A percentile compares a stretch with the other conserved stretches of the same genome.
Evolutionary conservation across 2,113 vertebrate species (phyloP).

Genomic region (Caracal caracal): DNA sequence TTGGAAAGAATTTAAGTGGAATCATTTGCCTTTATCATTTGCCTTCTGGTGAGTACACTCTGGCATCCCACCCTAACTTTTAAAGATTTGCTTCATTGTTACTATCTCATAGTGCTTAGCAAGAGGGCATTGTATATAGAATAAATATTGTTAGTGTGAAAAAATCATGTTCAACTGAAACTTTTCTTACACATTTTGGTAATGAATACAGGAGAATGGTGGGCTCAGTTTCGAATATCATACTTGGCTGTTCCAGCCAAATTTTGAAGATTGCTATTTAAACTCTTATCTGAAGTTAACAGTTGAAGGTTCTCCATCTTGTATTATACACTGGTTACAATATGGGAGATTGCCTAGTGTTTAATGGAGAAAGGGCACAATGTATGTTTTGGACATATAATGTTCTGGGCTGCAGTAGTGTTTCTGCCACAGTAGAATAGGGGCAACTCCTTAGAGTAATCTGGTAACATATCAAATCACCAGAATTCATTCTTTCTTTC

Average conservation of each 20-base stretch:
- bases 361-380: neutral
- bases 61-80: neutral
- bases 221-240: neutral
- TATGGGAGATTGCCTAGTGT: neutral
- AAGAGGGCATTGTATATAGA: neutral
- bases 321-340: neutral
- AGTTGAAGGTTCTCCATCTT: neutral
- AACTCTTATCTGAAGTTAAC: neutral
- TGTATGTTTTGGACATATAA: neutral
- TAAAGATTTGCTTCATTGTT: conserved; percentile 27
- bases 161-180: neutral
- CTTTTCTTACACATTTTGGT: neutral
- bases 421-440: neutral
- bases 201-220: neutral
- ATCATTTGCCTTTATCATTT: neutral
- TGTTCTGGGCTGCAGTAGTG: neutral
- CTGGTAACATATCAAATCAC: neutral
- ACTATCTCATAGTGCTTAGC: neutral
- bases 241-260: neutral
- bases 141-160: neutral
- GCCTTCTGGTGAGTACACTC: neutral
- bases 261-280: neutral
- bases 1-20: conserved; percentile 7
- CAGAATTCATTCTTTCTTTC: neutral
- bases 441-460: neutral